Evolutionary conservation across 2,797 vertebrate species (phyloP).

Genomic region (Manis javanica): DNA sequence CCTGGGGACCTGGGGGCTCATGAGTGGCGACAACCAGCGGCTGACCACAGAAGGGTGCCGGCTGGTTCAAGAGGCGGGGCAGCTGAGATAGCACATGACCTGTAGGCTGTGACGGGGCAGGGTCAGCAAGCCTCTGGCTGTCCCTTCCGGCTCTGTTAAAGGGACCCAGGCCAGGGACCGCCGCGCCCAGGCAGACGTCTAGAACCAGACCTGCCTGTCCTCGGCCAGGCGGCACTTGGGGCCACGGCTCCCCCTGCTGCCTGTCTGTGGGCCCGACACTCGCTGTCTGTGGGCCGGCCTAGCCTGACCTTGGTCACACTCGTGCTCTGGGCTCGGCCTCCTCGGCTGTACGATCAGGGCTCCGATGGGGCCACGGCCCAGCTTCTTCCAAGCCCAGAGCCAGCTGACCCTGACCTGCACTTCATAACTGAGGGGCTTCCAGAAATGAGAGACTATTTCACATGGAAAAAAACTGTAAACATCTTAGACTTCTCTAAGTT

Average conservation of each 20-base stretch:
- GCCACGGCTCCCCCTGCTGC: not conserved
- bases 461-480: not conserved
- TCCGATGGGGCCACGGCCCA: accelerated
- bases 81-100: too few species aligned
- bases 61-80: not conserved
- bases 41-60: not conserved
- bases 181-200: accelerated
- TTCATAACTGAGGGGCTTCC: not conserved
- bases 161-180: conserved; percentile 5
- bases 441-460: too few species aligned
- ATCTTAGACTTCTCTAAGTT: not conserved
- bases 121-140: not conserved
- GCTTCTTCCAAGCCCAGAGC: not conserved
- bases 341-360: accelerated
- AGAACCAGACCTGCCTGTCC: not conserved
- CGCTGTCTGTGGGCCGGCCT: accelerated
- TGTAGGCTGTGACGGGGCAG: too few species aligned
- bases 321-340: too few species aligned
- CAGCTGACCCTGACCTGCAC: not conserved
- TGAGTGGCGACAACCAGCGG: not conserved
- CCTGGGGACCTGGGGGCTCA: conserved; percentile 9
- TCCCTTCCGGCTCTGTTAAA: conserved; percentile 77
- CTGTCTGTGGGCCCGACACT: not conserved
- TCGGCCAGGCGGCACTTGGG: not conserved
- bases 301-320: not conserved